These are phyloP conservation scores for Acrossocheilus fasciatus DNA, from an alignment of 2,797 vertebrate genomes.

Conservation along the genomic window DNA sequence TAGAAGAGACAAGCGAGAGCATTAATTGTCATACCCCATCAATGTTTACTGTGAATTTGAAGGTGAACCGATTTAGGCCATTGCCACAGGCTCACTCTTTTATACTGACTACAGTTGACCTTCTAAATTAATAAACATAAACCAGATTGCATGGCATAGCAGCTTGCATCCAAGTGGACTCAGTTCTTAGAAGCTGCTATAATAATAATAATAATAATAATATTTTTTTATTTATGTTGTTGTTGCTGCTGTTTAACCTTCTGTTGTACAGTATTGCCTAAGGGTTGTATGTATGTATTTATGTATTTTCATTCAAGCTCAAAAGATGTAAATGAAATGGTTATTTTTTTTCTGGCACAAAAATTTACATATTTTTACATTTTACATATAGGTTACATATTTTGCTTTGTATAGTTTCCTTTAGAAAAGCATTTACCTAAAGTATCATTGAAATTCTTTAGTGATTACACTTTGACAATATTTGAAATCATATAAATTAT, in stretches of 20 bases:
- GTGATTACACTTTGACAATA: not conserved
- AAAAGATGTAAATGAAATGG: not conserved
- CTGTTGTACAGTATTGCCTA: not conserved
- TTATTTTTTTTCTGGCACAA: not conserved
- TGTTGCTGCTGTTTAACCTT: not conserved
- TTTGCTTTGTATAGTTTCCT: not conserved
- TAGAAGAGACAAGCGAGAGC: conserved; percentile 3
- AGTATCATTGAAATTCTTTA: not conserved
- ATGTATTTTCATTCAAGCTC: not conserved
- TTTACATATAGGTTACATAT: not conserved
- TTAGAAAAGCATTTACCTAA: not conserved
- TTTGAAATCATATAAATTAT: not conserved
- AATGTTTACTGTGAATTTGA: conserved; percentile 50
- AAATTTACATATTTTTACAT: not conserved
- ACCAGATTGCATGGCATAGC: not conserved
- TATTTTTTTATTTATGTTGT: not conserved
- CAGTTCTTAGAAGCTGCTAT: not conserved
- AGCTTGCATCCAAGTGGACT: not conserved
- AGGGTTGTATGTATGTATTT: not conserved
- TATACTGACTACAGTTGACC: conserved; percentile 38
- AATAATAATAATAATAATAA: not conserved
- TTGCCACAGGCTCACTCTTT: conserved; percentile 6
- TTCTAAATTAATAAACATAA: conserved; percentile 26
- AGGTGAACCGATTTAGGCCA: conserved; percentile 41
- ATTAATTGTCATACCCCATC: conserved; percentile 45